Conservation (phyloP, 30 jellyfish, hydroid and myxozoan genomes). For the Cassiopea andromeda region DNA sequence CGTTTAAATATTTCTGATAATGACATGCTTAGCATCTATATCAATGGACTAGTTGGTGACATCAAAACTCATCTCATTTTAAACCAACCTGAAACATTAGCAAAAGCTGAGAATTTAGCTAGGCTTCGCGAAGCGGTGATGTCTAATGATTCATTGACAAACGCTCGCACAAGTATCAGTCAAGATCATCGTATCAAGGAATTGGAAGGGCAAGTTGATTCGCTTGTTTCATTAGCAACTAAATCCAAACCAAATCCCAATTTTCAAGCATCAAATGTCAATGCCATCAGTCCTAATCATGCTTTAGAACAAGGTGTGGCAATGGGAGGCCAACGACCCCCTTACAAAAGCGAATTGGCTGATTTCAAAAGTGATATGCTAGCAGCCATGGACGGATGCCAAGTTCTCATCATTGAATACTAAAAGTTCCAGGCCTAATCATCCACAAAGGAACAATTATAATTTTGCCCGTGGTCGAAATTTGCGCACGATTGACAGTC, state of each 20-base stretch:
- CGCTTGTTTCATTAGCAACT: slow-evolving; percentile 28
- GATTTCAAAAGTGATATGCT: slow-evolving; percentile 15
- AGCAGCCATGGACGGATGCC: slow-evolving; percentile 5
- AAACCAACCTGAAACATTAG: slow-evolving; percentile 30
- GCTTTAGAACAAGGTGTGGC: neutral
- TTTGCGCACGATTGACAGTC: slow-evolving; percentile 42
- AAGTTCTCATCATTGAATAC: neutral
- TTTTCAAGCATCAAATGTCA: neutral
- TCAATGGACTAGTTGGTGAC: slow-evolving; percentile 1
- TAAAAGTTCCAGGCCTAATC: neutral
- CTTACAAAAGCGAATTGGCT: neutral
- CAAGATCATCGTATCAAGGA: slow-evolving; percentile 30
- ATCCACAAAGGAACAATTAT: neutral
- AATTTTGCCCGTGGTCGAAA: slow-evolving; percentile 27
- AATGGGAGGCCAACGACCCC: neutral
- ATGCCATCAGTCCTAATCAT: neutral
- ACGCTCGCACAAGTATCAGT: neutral
- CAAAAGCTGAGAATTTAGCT: slow-evolving; percentile 31
- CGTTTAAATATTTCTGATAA: slow-evolving; percentile 4
- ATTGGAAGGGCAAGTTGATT: neutral
- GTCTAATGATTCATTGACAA: neutral
- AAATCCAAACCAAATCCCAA: neutral
- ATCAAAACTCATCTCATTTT: slow-evolving; percentile 20
- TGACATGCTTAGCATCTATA: slow-evolving; percentile 29
- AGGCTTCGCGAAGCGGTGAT: slow-evolving; percentile 22